Base-by-base conservation (phyloP, 2,797 vertebrate genomes). In the Ceyx erithaca region DNA sequence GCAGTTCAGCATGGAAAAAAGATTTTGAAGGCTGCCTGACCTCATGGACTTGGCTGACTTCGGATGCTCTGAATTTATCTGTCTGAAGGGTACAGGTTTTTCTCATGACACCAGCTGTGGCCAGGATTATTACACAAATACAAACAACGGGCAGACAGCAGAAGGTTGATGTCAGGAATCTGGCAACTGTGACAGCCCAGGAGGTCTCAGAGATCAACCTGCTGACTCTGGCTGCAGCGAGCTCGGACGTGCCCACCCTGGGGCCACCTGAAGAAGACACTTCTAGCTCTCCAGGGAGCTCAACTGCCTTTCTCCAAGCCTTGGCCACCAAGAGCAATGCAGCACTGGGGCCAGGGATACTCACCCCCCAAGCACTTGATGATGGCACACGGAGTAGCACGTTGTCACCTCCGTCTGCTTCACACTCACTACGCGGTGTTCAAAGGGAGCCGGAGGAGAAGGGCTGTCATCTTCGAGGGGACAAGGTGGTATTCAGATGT, bases 291-390 rank as follows among this genome's bases (percentile, higher is more conserved):
- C 11, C 18, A 67, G 26, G 59, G 21, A 40, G 7, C 12, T 33
- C 59, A 31, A 8, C 14, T 37, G 63, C 19, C 3, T 5, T 37
- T 22, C 25, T 58, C 48, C 28, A 13, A 7, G 14, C 26, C 31
- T 46, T 8, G 23, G 54, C 68, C 51, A 73, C 52, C 73, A 61
- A 10, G 16, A 64, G 41, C 78, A 30, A 11, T 14, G 26, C 18
- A 33, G 46, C 17, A 1, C 0, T 30, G 33, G 51, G 49, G 10
- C 15, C n/a, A 41, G 6, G 0, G 26, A 55, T 59, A 98, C 98
- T 97, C 92, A 99, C 98, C 98, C 98, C 51, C 98, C 98, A 75
- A 99, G 94, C 12, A 99, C 91, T 69, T 98, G 95, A 1, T 98
- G 96, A 10, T 87, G 97, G 75, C 98, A 98, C 73, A 99, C 97